Base-by-base conservation (phyloP, 2,797 vertebrate species). In the Crax fasciolata region DNA sequence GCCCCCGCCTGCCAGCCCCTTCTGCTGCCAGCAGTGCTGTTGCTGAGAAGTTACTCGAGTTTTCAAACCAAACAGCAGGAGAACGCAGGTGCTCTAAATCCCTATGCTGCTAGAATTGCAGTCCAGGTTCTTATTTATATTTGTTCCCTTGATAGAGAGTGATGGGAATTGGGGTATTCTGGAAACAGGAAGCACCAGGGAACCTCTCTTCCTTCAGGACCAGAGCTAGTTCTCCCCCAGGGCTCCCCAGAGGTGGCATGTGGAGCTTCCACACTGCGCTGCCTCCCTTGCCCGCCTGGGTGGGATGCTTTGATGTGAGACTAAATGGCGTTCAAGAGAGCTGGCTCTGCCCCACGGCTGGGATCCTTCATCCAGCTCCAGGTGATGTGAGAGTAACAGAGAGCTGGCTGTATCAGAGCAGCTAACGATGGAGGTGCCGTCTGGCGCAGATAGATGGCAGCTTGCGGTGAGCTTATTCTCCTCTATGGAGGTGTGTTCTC, bases 251-350 rank as follows among this genome's bases (percentile, higher is more conserved):
- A 39, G 71, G n/a, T 3, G 0, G 23, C 35, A 6, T 3, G 12
- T 54, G 1, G 51, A 86, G 86, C 89, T 95, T 41, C 82, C 90
- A 91, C 79, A 59, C 68, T 82, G 59, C 93, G 87, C 87, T 91
- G 87, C 74, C 55, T 85, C 38, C n/a, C 84, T 91, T 35, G 48
- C 90, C 93, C 73, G 39, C 11, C 10, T 28, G 58, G 55, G 66
- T 81, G 62, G 55, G 85, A 58, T 70, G 80, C 85, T 70, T 92
- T 91, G 94, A 93, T 90, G 76, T 91, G 80, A 73, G 67, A 62
- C 55, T 94, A 74, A 90, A 70, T 86, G 19, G 1, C 70, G 68
- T 97, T 93, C 93, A 7, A 39, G 66, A 59, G 70, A 73, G 57
- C 49, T 76, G 83, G 85, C 87, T 84, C 73, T 86, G 55, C 78